Evolutionary conservation across 2,888 invertebrate genomes (phyloP), one percentile per base, ranked within the genome.

Genomic region (Tachystola acroxantha): DNA sequence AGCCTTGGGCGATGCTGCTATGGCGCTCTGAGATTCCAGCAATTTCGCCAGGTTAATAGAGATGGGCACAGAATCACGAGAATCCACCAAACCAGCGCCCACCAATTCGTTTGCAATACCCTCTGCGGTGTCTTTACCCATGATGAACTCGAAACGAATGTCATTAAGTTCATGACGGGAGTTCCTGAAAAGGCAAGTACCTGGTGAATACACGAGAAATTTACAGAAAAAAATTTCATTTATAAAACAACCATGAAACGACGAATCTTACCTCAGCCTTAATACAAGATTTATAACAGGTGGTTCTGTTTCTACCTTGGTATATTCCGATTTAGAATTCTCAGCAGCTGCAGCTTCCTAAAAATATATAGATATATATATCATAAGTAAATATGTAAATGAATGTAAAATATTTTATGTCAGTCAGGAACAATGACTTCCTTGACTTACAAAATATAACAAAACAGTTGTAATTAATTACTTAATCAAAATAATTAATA

Each of bases 61-160:
- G 9, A 84, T 72, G 10, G 76, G 67, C 30, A 64, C 72, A 0
- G 73, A 63, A 45, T 85, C 84, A 1, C 58, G 60, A 0, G 79
- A 94, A 73, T 98, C 96, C 10, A 99, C 97, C 7, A 99, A 88
- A 1, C 97, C 97, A 5, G 99, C 98, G 34, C 96, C 96, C 5
- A 99, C 97, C 50, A 99, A 84, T 81, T 99, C 98, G 6, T 93
- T 89, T 1, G 98, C 96, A 37, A 99, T 98, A 22, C 97, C 97
- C 62, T 97, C 97, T 0, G 97, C 90, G 0, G 94, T 92, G 67
- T 96, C 96, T 74, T 95, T 94, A 11, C 96, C 96, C 16, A 93
- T 91, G 10, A 95, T 94, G 73, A 95, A 99, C 79, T 99, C 98
- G 78, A 99, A 99, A 54, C 97, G 92, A 57, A 99, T 99, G 74